Evolutionary conservation across 2,797 vertebrate genomes (phyloP).

Genomic region (Lophius americanus): DNA sequence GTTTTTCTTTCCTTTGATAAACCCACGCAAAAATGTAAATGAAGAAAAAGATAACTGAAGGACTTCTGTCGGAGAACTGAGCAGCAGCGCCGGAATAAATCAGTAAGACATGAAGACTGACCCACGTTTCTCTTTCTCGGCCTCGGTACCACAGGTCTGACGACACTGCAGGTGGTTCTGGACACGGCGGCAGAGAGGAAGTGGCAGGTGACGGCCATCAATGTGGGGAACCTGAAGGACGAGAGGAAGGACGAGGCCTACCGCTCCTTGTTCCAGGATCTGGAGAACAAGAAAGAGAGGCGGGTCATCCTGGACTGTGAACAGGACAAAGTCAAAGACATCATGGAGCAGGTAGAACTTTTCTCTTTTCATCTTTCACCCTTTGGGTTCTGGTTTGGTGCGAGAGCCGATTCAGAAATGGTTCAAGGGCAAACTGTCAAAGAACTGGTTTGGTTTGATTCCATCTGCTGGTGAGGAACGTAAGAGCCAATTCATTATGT

Average conservation of each 20-base stretch:
- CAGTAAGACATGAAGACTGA: neutral
- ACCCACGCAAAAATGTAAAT: neutral
- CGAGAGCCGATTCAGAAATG: too few relatives aligned
- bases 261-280: slow-evolving; percentile 95
- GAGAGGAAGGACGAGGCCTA: slow-evolving; percentile 98
- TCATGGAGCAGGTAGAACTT: slow-evolving; percentile 93
- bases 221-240: slow-evolving; percentile 99
- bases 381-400: too few relatives aligned
- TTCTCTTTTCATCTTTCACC: neutral
- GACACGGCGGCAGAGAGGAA: slow-evolving; percentile 98
- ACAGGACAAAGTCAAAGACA: slow-evolving; percentile 98
- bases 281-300: slow-evolving; percentile 97
- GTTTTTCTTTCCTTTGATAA: too few relatives aligned
- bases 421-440: too few relatives aligned
- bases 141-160: slow-evolving; percentile 84
- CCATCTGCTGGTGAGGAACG: too few relatives aligned
- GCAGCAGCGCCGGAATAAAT: neutral
- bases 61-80: neutral
- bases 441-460: too few relatives aligned
- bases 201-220: slow-evolving; percentile 99
- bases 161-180: slow-evolving; percentile 95
- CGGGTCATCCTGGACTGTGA: slow-evolving; percentile 98
- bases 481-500: too few relatives aligned
- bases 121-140: neutral
- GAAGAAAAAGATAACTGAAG: neutral